Percentiles rank a stretch among this genome's conserved stretches.
phyloP scores from a whole-genome alignment of 2,888 invertebrate species.

The Frankliniella intonsa region DNA sequence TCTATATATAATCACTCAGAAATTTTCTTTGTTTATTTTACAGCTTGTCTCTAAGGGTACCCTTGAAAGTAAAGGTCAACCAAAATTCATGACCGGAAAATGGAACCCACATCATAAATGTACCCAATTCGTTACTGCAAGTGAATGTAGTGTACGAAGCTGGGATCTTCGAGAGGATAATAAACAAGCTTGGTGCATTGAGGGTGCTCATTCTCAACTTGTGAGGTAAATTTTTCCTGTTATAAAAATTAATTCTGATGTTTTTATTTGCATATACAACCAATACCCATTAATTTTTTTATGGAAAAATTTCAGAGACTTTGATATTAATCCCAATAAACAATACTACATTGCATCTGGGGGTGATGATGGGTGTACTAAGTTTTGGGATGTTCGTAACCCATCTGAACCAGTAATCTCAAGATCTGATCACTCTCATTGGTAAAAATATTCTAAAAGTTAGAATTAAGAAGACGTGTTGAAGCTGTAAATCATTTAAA shows the following conservation, averaged over 20 bases:
- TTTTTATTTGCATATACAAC: neutral
- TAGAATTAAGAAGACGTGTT: neutral
- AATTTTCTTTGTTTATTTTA: conserved; percentile 32
- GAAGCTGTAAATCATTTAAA: neutral
- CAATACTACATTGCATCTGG: conserved; percentile 90
- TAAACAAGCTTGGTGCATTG: conserved; percentile 75
- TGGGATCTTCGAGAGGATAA: conserved; percentile 78
- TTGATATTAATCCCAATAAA: conserved; percentile 98
- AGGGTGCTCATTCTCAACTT: conserved; percentile 82
- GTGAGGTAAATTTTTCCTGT: conserved; percentile 50
- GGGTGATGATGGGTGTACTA: conserved; percentile 91
- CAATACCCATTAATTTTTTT: neutral
- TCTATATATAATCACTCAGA: neutral
- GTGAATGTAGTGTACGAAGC: conserved; percentile 79
- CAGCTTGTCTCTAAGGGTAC: conserved; percentile 43
- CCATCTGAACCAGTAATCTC: conserved; percentile 71
- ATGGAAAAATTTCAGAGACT: conserved; percentile 53
- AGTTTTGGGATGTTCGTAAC: conserved; percentile 94
- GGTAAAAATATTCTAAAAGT: conserved; percentile 48
- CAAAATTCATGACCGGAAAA: conserved; percentile 76
- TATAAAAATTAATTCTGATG: conserved; percentile 29
- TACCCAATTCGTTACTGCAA: conserved; percentile 77
- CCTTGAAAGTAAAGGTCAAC: conserved; percentile 55
- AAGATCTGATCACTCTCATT: conserved; percentile 80
- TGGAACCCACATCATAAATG: conserved; percentile 95